A percentile compares a stretch with the other conserved stretches of the same genome.
Evolutionary conservation across 2,888 invertebrate species (phyloP).

Genomic region (Amphipyra tragopoginis): DNA sequence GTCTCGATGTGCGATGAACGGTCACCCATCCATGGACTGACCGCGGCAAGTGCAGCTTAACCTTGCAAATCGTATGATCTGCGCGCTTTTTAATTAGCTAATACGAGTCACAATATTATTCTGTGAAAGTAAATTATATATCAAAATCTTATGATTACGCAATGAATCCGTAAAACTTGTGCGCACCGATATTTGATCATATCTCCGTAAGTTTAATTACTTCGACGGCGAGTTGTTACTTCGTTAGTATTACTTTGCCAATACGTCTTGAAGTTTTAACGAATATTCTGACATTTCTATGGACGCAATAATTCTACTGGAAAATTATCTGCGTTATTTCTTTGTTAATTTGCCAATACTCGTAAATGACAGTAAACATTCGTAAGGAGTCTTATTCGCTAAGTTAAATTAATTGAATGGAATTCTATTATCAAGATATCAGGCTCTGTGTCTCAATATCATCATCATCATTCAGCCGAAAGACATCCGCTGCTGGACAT

Average conservation of each 20-base stretch:
- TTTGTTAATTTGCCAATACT: background rate
- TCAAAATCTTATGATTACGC: slow-evolving; percentile 17
- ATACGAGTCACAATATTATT: too few relatives aligned
- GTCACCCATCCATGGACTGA: too few relatives aligned
- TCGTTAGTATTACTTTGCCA: slow-evolving; percentile 37
- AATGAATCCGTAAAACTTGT: slow-evolving; percentile 37
- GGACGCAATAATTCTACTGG: background rate
- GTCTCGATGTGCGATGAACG: too few relatives aligned
- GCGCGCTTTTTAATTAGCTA: too few relatives aligned
- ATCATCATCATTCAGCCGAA: too few relatives aligned
- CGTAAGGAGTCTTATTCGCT: too few relatives aligned
- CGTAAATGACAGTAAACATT: background rate
- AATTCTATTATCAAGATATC: too few relatives aligned
- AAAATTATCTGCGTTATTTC: background rate
- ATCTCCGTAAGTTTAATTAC: slow-evolving; percentile 46
- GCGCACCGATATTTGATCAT: slow-evolving; percentile 38
- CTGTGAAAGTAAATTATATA: background rate
- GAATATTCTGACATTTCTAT: slow-evolving; percentile 21
- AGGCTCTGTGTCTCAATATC: too few relatives aligned
- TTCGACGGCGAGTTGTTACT: slow-evolving; percentile 39
- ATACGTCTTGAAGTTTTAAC: slow-evolving; percentile 36
- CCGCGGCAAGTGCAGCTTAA: too few relatives aligned
- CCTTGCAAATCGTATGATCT: too few relatives aligned
- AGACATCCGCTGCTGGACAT: too few relatives aligned
- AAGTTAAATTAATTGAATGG: too few relatives aligned